Percentiles rank a stretch among this genome's conserved stretches.
Conservation (phyloP, 2,113 vertebrate genomes). For the Electrona antarctica region DNA sequence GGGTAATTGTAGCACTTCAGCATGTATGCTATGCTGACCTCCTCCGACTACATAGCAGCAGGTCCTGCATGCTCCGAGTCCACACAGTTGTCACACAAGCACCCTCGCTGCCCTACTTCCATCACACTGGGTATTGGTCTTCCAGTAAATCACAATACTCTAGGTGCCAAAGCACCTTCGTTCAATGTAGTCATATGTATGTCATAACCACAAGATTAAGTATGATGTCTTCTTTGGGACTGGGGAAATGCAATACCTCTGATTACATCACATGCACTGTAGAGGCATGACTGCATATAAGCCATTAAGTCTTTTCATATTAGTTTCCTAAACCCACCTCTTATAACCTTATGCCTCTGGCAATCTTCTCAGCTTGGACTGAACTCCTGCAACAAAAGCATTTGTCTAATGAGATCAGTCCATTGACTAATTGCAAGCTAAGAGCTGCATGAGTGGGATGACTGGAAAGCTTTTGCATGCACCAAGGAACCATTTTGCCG, state of each 20-base stretch:
- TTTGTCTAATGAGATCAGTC: constrained; percentile 75
- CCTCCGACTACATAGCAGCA: constrained; percentile 28
- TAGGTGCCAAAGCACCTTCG: constrained; percentile 3
- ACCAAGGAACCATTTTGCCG: constrained; percentile 24
- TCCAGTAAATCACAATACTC: constrained; percentile 8
- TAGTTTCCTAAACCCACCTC: constrained; percentile 46
- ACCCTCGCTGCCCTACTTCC: neutral
- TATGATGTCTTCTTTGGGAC: neutral
- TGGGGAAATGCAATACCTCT: constrained; percentile 21
- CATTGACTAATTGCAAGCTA: constrained; percentile 74
- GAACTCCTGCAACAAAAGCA: constrained; percentile 70
- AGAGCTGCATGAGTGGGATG: constrained; percentile 46
- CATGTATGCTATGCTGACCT: constrained; percentile 19
- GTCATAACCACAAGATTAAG: constrained; percentile 2
- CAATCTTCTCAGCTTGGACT: constrained; percentile 63
- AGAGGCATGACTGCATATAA: constrained; percentile 44
- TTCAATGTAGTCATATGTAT: neutral
- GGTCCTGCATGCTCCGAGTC: neutral
- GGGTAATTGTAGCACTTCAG: constrained; percentile 54
- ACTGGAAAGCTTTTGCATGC: constrained; percentile 33
- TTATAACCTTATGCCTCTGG: constrained; percentile 55
- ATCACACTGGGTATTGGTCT: neutral
- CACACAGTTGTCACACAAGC: neutral
- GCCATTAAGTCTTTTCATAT: constrained; percentile 48
- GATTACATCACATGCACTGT: constrained; percentile 29